Conservation (phyloP, 2,113 vertebrate genomes). For the Sinocyclocheilus rhinocerous region DNA sequence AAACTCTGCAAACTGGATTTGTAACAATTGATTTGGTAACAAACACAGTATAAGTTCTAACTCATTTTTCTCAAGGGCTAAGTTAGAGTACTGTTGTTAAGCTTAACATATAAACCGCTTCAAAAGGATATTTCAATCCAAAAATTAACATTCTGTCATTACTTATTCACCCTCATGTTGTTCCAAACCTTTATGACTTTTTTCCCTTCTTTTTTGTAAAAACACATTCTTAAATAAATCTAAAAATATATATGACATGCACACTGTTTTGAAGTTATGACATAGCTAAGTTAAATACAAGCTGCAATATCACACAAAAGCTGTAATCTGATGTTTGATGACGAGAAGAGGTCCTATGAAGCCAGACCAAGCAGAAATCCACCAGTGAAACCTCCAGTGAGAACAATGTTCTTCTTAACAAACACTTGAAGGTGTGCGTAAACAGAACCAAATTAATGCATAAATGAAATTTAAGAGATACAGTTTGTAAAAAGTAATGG, state of each 20-base stretch:
- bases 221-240: too few species aligned
- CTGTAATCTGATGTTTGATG: not conserved
- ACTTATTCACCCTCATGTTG: too few species aligned
- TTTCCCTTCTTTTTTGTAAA: too few species aligned
- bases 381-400: constrained; percentile 83
- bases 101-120: not conserved
- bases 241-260: too few species aligned
- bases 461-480: not conserved
- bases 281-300: constrained; percentile 12
- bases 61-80: not conserved
- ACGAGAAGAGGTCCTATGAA: constrained; percentile 69
- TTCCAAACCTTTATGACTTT: too few species aligned
- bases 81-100: not conserved
- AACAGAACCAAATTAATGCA: not conserved
- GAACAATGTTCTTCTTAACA: constrained; percentile 84
- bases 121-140: not conserved
- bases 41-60: not conserved
- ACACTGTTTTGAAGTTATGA: too few species aligned
- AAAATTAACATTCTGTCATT: not conserved
- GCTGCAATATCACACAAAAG: constrained; percentile 15
- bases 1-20: constrained; percentile 22
- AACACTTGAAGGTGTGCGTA: constrained; percentile 69
- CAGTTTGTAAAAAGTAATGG: not conserved
- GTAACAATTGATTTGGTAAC: not conserved
- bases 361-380: constrained; percentile 85